These are phyloP conservation scores for Trachelus iudaicus DNA, from an alignment of 2,888 invertebrate genomes.

Conservation along the genomic window DNA sequence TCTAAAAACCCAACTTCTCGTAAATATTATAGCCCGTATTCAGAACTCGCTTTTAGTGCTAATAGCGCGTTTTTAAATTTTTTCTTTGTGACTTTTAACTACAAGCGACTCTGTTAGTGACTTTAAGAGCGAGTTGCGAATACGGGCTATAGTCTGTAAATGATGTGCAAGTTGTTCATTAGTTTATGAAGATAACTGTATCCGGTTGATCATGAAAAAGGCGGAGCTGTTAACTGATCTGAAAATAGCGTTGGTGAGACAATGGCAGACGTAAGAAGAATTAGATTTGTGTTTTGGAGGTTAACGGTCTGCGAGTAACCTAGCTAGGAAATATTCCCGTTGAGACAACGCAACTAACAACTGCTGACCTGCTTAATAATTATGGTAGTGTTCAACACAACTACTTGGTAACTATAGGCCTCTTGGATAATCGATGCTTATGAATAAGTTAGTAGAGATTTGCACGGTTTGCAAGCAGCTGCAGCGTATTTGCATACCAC, in stretches of 20 bases:
- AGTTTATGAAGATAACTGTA: background rate
- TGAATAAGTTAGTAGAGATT: conserved; percentile 29
- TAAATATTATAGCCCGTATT: background rate
- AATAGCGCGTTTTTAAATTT: too few relatives aligned
- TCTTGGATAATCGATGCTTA: conserved; percentile 19
- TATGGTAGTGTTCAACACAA: background rate
- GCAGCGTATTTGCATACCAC: conserved; percentile 15
- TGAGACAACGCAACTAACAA: conserved; percentile 29
- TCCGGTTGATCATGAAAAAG: background rate
- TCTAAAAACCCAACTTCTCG: background rate
- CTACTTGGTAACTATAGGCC: background rate
- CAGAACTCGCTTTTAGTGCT: too few relatives aligned
- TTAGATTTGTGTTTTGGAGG: conserved; percentile 34
- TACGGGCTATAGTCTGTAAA: background rate
- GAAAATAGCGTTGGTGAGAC: background rate
- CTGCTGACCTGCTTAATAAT: conserved; percentile 2
- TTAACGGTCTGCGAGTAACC: conserved; percentile 43
- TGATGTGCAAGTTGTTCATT: background rate
- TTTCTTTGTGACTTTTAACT: too few relatives aligned
- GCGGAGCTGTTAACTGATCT: background rate
- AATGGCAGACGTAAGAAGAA: conserved; percentile 1
- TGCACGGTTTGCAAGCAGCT: conserved; percentile 18
- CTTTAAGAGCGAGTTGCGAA: too few relatives aligned
- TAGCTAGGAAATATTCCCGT: conserved; percentile 48
- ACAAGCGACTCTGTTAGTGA: too few relatives aligned